These are phyloP conservation scores for Trachymyrmex cornetzi DNA, from an alignment of 1,140 invertebrate species.

Conservation along the genomic window DNA sequence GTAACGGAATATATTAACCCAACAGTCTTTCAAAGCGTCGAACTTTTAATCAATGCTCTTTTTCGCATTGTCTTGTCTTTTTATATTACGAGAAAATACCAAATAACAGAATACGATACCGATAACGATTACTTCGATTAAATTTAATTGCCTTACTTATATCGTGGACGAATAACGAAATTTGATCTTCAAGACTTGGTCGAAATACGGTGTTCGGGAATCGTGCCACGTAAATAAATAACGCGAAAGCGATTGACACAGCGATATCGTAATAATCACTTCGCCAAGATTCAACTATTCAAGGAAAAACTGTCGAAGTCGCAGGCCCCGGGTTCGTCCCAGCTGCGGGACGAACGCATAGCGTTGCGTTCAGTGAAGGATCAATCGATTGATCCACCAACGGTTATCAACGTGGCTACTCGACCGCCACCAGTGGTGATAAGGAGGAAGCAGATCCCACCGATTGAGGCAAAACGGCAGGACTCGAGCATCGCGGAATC, in stretches of 20 bases:
- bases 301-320: constrained; percentile 79
- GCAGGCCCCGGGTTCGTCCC: constrained; percentile 79
- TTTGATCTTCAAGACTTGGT: background rate
- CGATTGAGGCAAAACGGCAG: constrained; percentile 54
- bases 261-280: constrained; percentile 38
- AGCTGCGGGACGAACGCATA: constrained; percentile 73
- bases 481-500: constrained; percentile 72
- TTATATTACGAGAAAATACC: constrained; percentile 38
- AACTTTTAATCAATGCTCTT: constrained; percentile 56
- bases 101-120: background rate
- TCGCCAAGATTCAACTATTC: constrained; percentile 80
- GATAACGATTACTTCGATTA: constrained; percentile 25
- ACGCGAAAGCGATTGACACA: background rate
- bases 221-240: background rate
- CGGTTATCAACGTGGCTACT: constrained; percentile 71
- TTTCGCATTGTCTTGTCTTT: constrained; percentile 49
- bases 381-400: constrained; percentile 46
- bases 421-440: constrained; percentile 82
- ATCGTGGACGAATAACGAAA: constrained; percentile 3
- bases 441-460: constrained; percentile 78
- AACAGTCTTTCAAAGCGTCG: constrained; percentile 74
- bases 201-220: background rate
- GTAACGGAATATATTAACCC: constrained; percentile 46
- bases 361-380: constrained; percentile 77
- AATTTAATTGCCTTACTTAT: constrained; percentile 33